These are phyloP conservation scores for Spodoptera exigua DNA, from an alignment of 2,888 invertebrate genomes.

Conservation along the genomic window DNA sequence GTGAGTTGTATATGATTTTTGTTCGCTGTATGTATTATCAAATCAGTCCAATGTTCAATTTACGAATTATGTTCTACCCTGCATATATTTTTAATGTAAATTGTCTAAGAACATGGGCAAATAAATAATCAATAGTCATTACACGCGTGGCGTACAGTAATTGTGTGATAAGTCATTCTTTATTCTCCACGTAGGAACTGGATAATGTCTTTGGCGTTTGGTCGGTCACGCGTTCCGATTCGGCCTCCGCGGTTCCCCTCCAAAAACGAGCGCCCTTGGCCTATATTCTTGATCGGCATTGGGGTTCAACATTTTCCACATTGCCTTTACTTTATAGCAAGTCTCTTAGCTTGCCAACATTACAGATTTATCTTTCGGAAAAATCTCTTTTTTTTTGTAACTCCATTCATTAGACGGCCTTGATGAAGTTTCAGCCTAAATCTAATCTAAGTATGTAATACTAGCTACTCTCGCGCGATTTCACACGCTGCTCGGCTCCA, in stretches of 20 bases:
- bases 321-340: conserved; percentile 29
- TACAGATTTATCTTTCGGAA: conserved; percentile 28
- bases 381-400: conserved; percentile 12
- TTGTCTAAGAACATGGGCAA: too few species aligned
- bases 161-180: conserved; percentile 5
- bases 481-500: too few species aligned
- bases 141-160: background rate
- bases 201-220: conserved; percentile 37
- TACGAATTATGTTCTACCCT: too few species aligned
- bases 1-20: too few species aligned
- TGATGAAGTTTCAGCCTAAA: conserved; percentile 6
- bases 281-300: conserved; percentile 41
- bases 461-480: too few species aligned
- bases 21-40: too few species aligned
- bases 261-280: conserved; percentile 48
- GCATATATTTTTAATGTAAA: too few species aligned
- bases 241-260: conserved; percentile 42
- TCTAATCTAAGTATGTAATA: too few species aligned
- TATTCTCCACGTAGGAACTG: conserved; percentile 26
- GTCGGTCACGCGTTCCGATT: conserved; percentile 37
- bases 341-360: conserved; percentile 27
- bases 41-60: too few species aligned
- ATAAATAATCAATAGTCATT: background rate
- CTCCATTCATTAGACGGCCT: conserved; percentile 4
- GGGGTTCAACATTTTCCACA: conserved; percentile 45